Conservation (phyloP, 2,888 invertebrate genomes). For the Branchellion lobata region DNA sequence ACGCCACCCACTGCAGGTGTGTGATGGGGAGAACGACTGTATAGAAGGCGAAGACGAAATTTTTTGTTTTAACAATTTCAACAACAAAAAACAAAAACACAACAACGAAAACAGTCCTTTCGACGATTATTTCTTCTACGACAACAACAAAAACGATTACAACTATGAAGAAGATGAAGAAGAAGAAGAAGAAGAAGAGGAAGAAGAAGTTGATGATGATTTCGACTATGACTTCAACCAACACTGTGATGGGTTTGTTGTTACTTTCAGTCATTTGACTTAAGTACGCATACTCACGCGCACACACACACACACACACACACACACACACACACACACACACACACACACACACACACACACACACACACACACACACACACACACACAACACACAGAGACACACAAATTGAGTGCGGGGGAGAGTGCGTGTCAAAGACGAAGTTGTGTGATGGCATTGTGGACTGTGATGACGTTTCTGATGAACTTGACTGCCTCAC, state of each 20-base stretch:
- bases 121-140: too few relatives aligned
- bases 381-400: too few relatives aligned
- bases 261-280: too few relatives aligned
- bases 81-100: too few relatives aligned
- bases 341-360: neutral
- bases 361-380: constrained; percentile 63
- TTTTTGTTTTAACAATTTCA: neutral
- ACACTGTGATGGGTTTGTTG: too few relatives aligned
- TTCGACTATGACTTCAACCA: too few relatives aligned
- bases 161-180: neutral
- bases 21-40: constrained; percentile 52
- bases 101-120: too few relatives aligned
- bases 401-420: too few relatives aligned
- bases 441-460: constrained; percentile 55
- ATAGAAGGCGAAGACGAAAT: constrained; percentile 49
- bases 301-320: constrained; percentile 58
- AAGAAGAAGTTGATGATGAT: too few relatives aligned
- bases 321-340: too few relatives aligned
- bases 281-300: constrained; percentile 56
- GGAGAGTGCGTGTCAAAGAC: constrained; percentile 59
- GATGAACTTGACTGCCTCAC: constrained; percentile 66
- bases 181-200: neutral
- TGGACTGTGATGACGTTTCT: constrained; percentile 71
- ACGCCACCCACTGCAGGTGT: constrained; percentile 47
- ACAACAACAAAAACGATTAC: too few relatives aligned